Base-by-base conservation (phyloP, 2,113 vertebrate genomes). In the Epinephelus fuscoguttatus region DNA sequence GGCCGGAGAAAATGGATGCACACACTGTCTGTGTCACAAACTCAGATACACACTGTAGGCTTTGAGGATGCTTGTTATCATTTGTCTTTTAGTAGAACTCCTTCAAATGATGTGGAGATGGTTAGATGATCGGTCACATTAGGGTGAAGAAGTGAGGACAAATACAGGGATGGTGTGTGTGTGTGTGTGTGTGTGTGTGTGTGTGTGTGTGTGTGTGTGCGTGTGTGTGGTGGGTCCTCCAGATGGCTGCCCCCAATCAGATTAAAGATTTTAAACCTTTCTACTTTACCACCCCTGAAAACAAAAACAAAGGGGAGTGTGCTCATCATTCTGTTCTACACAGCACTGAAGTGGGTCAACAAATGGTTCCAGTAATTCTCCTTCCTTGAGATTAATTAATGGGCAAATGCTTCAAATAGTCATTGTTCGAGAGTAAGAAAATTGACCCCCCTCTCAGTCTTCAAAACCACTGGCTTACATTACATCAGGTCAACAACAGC, bases 221-320 rank as follows among this genome's bases (percentile, higher is more conserved):
- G 18, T 6, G 25, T 25, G 17, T 11, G 59, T 23, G 40, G 45
- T 3, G 7, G 3, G 45, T 27, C 49, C 70, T 80, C 70, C 82
- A 84, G 82, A 84, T 84, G 83, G 71, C 77, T 75, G 25, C 50
- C 50, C 42, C 59, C 64, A 59, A 75, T 71, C 83, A 70, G 72
- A 80, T 85, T 75, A 76, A 52, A 76, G 57, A 52, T 53, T 45
- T 69, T 84, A 73, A 80, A 80, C 37, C 62, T 67, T 53, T 79
- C 62, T 72, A 10, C 60, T 67, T 37, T 67, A 40, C 33, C 73
- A 59, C 52, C 74, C 40, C 27, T 40, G 49, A 71, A 53, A 67
- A 84, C 81, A 78, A 71, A 53, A 67, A 84, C 81, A 78, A 78
- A 78, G 73, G 21, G 40, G 0, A 37, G 21, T n/a, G 64, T 49